Evolutionary conservation across 2,113 vertebrate species (phyloP).

Genomic region (Channa maculata): DNA sequence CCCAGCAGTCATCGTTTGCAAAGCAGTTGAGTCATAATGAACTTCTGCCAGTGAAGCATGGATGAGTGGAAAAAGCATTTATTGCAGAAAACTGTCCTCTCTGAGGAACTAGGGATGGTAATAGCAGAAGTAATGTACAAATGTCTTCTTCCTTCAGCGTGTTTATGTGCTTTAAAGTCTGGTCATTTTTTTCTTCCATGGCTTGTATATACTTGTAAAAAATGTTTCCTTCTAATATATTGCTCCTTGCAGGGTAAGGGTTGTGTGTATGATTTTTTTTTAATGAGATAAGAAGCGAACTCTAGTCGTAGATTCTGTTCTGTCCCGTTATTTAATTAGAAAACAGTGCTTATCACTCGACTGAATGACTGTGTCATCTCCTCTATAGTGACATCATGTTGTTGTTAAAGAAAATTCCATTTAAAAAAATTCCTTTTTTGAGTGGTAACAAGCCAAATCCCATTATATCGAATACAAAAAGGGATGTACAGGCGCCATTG

Average conservation of each 20-base stretch:
- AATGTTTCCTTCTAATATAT: background rate
- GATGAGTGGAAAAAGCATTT: background rate
- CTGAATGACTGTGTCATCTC: no score
- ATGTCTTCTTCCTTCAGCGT: background rate
- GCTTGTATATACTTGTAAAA: background rate
- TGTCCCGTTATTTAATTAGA: no score
- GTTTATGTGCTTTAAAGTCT: background rate
- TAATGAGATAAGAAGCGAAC: no score
- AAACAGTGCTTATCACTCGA: no score
- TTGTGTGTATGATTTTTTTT: no score
- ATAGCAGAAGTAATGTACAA: slow-evolving; percentile 3
- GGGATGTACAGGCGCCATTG: no score
- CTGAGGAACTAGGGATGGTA: background rate
- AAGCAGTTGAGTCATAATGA: slow-evolving; percentile 13
- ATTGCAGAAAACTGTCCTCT: background rate
- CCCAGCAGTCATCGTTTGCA: background rate
- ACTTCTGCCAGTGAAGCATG: background rate
- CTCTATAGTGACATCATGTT: no score
- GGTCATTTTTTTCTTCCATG: background rate
- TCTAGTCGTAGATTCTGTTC: no score
- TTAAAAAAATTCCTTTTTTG: no score
- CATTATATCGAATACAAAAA: no score
- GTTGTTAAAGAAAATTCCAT: no score
- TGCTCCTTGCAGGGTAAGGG: background rate
- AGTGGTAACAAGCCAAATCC: no score